Evolutionary conservation across 2,797 vertebrate genomes (phyloP).

Genomic region (Sphenodon punctatus): DNA sequence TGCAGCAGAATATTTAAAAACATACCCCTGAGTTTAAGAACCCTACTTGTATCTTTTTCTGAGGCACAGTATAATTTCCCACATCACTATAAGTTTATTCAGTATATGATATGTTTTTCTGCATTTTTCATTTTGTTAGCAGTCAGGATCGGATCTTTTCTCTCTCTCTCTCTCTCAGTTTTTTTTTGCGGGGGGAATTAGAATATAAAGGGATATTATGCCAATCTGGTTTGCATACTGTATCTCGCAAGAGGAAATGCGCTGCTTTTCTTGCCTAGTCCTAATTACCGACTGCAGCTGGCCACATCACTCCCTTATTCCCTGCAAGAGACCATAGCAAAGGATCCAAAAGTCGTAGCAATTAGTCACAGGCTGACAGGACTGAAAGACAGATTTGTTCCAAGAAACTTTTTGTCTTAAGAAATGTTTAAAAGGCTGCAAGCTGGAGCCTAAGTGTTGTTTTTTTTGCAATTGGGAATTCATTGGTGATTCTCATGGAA

Average conservation of each 20-base stretch:
- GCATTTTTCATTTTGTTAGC: background rate
- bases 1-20: background rate
- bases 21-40: background rate
- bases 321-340: slow-evolving; percentile 21
- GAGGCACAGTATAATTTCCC: slow-evolving; percentile 16
- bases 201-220: background rate
- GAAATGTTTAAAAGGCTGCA: background rate
- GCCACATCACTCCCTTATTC: slow-evolving; percentile 3
- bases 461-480: background rate
- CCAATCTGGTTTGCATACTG: background rate
- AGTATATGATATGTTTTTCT: background rate
- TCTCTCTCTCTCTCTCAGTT: background rate
- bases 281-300: slow-evolving; percentile 34
- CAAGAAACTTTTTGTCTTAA: background rate
- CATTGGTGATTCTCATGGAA: background rate
- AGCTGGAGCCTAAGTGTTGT: background rate
- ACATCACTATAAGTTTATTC: background rate
- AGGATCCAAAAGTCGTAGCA: slow-evolving; percentile 40
- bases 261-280: background rate
- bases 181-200: background rate
- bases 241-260: background rate
- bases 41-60: background rate
- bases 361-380: slow-evolving; percentile 40
- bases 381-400: slow-evolving; percentile 28
- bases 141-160: background rate